Percentiles rank a stretch among this genome's conserved stretches.
Evolutionary conservation across 2,888 invertebrate species (phyloP).

Genomic region (Cistogaster globosa): DNA sequence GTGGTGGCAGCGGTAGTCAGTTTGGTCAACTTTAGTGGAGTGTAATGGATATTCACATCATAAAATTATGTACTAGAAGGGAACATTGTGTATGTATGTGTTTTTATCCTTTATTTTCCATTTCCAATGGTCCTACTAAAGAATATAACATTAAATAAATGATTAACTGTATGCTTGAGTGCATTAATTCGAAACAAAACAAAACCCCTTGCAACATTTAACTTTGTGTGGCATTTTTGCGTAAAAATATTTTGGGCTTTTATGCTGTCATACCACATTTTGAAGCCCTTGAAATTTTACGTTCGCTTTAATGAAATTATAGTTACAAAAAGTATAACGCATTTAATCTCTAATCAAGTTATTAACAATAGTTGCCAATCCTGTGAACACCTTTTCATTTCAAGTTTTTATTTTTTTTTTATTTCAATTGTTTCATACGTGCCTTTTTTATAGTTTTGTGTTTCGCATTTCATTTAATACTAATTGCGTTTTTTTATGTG

Average conservation of each 20-base stretch:
- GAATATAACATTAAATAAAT: slow-evolving; percentile 30
- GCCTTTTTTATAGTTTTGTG: slow-evolving; percentile 34
- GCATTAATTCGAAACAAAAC: slow-evolving; percentile 34
- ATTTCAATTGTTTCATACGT: slow-evolving; percentile 34
- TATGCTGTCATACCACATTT: background rate
- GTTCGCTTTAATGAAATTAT: slow-evolving; percentile 57
- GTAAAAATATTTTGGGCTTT: slow-evolving; percentile 37
- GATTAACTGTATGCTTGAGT: slow-evolving; percentile 48
- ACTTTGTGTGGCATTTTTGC: slow-evolving; percentile 29
- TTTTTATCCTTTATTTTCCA: slow-evolving; percentile 52
- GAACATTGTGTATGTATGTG: background rate
- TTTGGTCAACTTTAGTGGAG: slow-evolving; percentile 70
- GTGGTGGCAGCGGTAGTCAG: slow-evolving; percentile 34
- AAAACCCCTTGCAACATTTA: slow-evolving; percentile 46
- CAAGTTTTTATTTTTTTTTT: slow-evolving; percentile 15
- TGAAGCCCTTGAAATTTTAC: slow-evolving; percentile 42
- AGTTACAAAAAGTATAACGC: slow-evolving; percentile 33
- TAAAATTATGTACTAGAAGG: slow-evolving; percentile 48
- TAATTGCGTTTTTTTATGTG: slow-evolving; percentile 65
- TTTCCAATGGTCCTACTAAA: background rate
- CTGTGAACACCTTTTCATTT: slow-evolving; percentile 65
- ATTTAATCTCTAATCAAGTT: slow-evolving; percentile 66
- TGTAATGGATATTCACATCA: slow-evolving; percentile 70
- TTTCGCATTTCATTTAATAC: slow-evolving; percentile 28
- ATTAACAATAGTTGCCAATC: slow-evolving; percentile 56